These are phyloP conservation scores for Leptestheria dahalacensis DNA, from an alignment of 1,140 invertebrate genomes.

Conservation along the genomic window DNA sequence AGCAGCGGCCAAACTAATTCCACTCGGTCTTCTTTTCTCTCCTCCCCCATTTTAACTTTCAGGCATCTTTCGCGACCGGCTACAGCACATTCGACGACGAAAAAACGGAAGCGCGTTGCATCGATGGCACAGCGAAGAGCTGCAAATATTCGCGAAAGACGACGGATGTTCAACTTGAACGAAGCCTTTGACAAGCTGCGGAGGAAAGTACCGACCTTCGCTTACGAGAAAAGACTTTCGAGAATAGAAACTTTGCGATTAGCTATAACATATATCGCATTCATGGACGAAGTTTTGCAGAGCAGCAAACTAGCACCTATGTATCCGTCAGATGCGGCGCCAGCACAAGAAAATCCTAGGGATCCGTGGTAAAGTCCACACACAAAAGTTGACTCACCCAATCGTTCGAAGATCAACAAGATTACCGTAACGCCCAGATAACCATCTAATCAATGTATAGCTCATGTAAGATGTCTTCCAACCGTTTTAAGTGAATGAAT, in stretches of 20 bases:
- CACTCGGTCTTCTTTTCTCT: background rate
- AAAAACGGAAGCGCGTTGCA: slow-evolving; percentile 69
- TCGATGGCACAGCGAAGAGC: slow-evolving; percentile 77
- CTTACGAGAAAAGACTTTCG: slow-evolving; percentile 93
- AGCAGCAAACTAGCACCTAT: background rate
- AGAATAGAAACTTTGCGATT: slow-evolving; percentile 92
- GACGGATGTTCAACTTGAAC: slow-evolving; percentile 94
- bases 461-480: too few relatives aligned
- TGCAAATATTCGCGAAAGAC: slow-evolving; percentile 83
- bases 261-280: slow-evolving; percentile 95
- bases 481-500: too few relatives aligned
- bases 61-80: background rate
- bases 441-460: too few relatives aligned
- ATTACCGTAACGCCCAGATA: too few relatives aligned
- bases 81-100: slow-evolving; percentile 38
- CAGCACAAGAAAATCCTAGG: too few relatives aligned
- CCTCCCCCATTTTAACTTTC: background rate
- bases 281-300: slow-evolving; percentile 69
- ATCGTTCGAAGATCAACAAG: too few relatives aligned
- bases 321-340: background rate
- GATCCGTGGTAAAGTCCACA: background rate
- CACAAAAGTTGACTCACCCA: background rate
- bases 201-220: slow-evolving; percentile 87
- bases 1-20: background rate
- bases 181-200: slow-evolving; percentile 89